Evolutionary conservation across 2,797 vertebrate genomes (phyloP).

Genomic region (Anniella stebbinsi): DNA sequence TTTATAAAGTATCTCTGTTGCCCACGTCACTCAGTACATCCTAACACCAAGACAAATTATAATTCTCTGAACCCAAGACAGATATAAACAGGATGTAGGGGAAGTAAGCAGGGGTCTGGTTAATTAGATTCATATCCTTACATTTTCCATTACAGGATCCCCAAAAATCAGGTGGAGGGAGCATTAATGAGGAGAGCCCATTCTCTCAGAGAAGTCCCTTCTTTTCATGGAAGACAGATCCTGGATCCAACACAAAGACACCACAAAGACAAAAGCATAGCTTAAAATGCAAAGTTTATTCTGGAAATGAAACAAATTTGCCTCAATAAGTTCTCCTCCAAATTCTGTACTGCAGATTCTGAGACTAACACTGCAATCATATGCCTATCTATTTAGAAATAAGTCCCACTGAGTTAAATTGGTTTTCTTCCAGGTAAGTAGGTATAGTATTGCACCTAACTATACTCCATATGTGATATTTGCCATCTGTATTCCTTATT

Average conservation of each 20-base stretch:
- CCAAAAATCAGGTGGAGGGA: too few species aligned
- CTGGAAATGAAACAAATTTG: constrained; percentile 35
- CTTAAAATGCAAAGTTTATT: constrained; percentile 57
- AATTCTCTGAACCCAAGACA: too few species aligned
- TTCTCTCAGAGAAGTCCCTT: too few species aligned
- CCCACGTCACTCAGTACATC: too few species aligned
- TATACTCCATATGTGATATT: not conserved
- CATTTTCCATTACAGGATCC: too few species aligned
- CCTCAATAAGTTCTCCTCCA: not conserved
- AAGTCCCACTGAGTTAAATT: not conserved
- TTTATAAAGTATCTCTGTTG: too few species aligned
- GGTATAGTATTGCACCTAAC: not conserved
- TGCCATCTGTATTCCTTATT: not conserved
- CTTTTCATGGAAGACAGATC: too few species aligned
- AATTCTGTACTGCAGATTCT: not conserved
- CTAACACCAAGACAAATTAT: too few species aligned
- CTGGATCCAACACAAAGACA: constrained; percentile 4
- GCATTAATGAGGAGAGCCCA: too few species aligned
- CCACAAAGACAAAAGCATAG: constrained; percentile 62
- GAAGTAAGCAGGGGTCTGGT: too few species aligned
- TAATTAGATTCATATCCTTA: too few species aligned
- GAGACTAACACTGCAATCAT: not conserved
- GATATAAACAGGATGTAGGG: too few species aligned
- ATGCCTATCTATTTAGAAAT: not conserved
- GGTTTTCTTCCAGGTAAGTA: not conserved